Base-by-base conservation (phyloP, 1,140 invertebrate species). In the Monomorium pharaonis region DNA sequence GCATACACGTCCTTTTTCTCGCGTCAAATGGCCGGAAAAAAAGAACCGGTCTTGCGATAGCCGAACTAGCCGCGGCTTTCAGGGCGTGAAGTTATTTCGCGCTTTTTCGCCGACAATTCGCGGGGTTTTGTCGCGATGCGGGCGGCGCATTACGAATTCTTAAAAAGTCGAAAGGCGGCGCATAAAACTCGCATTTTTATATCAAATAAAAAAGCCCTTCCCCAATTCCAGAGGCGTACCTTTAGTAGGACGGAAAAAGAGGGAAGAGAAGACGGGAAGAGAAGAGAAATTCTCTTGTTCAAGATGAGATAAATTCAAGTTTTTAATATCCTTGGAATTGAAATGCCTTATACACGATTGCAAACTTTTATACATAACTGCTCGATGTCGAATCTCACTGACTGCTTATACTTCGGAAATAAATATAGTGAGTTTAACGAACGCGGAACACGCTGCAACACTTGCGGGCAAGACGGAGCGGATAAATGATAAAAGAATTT, bases 151-250 rank as follows among this genome's bases (percentile, higher is more conserved):
- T 69, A 44, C 42, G 77, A 54, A 56, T 80, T n/a, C 33, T 67
- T 60, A 62, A 44, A 76, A 62, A 27, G 30, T 78, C 18, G 33
- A 33, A 14, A 62, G 27, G 47, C 27, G n/a, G 24, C 18, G 27
- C 27, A 44, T 80, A 56, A 80, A 80, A 42, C 47, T 14, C 14
- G 62, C 24, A 27, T 80, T 80, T 80, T 80, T 80, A 80, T 69
- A 30, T 37, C 5, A 10, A 42, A 27, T 80, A 54, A 42, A 63
- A 77, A 63, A n/a, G 6, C 1, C 7, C 12, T 30, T 7, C n/a
- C 6, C 10, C 42, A 18, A 12, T 56, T 42, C 33, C 21, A 27
- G 4, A 30, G 21, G 69, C 49, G n/a, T 54, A 54, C 44, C 1
- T 54, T 69, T 3, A 14, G 30, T 27, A 3, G 16, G 21, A 54